Conservation (phyloP, 2,797 vertebrate species). For the Chaenodraco wilsoni region DNA sequence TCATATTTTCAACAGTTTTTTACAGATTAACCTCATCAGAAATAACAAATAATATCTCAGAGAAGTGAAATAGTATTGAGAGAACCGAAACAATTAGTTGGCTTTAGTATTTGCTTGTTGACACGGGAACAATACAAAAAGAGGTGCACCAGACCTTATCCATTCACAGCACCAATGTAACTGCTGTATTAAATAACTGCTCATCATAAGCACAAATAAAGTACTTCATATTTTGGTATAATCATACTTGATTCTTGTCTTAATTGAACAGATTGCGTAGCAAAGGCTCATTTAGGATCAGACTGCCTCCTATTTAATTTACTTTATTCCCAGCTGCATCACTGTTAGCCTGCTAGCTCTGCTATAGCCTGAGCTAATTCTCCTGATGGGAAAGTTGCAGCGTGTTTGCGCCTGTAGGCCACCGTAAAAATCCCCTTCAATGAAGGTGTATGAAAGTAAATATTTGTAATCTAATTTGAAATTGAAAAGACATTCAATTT, state of each 20-base stretch:
- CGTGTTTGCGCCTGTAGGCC: no score
- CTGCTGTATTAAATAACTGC: conserved; percentile 25
- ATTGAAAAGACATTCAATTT: no score
- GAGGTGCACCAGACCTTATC: no score
- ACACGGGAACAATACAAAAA: background rate
- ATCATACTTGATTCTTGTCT: background rate
- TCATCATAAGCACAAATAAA: conserved; percentile 43
- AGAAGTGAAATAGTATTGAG: no score
- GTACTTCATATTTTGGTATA: background rate
- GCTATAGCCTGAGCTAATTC: conserved; percentile 60
- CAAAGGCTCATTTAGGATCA: no score
- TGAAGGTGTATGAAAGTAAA: no score
- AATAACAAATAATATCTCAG: background rate
- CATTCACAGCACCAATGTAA: background rate
- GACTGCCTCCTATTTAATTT: conserved; percentile 53
- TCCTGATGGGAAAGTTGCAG: no score
- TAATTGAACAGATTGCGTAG: no score
- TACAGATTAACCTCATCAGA: no score
- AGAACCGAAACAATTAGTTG: background rate
- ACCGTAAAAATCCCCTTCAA: no score
- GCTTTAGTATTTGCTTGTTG: conserved; percentile 12
- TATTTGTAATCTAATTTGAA: no score
- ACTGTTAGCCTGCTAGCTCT: conserved; percentile 77
- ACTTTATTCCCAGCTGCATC: conserved; percentile 63
- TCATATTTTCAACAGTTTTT: background rate